These are phyloP conservation scores for Leptatherina wallacei DNA, from an alignment of 2,797 vertebrate genomes.

Conservation along the genomic window DNA sequence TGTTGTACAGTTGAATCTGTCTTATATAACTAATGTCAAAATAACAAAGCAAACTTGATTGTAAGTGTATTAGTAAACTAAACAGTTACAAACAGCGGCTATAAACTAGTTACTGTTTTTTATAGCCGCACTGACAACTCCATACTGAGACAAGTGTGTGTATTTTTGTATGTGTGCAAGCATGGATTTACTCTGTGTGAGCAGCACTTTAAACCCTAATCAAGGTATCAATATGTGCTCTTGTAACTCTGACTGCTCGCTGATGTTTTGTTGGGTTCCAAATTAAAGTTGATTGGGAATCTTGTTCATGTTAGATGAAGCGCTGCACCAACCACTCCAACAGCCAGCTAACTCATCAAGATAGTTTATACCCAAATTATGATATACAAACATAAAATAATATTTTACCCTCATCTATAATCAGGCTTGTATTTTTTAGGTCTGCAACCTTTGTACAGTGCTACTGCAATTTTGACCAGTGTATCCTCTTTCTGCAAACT, in stretches of 20 bases:
- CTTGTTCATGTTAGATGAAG: constrained; percentile 22
- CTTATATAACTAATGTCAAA: constrained; percentile 8
- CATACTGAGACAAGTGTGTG: neutral
- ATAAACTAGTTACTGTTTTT: constrained; percentile 22
- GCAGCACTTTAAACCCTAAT: constrained; percentile 34
- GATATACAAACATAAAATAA: neutral
- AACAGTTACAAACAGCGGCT: too few relatives aligned
- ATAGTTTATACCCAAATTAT: neutral
- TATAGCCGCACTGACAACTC: constrained; percentile 16
- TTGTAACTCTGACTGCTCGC: constrained; percentile 12
- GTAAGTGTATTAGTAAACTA: constrained; percentile 25
- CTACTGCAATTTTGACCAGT: too few relatives aligned
- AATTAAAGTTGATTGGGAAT: constrained; percentile 20
- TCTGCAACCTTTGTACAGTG: neutral
- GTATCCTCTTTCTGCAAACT: too few relatives aligned
- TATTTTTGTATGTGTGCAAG: neutral
- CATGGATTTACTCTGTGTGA: constrained; percentile 8
- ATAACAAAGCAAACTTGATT: constrained; percentile 7
- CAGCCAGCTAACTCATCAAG: neutral
- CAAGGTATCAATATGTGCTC: constrained; percentile 36
- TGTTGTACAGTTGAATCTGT: neutral
- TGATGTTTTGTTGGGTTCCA: constrained; percentile 29
- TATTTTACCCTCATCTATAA: too few relatives aligned
- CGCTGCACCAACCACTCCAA: neutral
- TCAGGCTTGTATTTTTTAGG: neutral